Evolutionary conservation across 2,113 vertebrate genomes (phyloP).

Genomic region (Neofelis nebulosa): DNA sequence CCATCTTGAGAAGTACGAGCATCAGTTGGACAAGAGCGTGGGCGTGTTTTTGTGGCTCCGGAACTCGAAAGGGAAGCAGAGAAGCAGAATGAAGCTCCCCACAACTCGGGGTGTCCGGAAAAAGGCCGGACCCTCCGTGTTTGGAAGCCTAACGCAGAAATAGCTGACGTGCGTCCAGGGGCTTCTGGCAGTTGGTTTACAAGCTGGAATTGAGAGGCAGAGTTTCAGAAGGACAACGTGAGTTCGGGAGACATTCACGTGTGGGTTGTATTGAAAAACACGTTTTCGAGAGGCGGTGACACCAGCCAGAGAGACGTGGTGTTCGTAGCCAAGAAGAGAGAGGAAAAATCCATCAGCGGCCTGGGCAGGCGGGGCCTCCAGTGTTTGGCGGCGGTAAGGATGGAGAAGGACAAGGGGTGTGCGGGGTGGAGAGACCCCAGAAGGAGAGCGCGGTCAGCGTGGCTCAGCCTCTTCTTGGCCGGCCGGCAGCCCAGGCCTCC

Average conservation of each 20-base stretch:
- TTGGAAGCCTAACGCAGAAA: background rate
- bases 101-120: rapidly evolving
- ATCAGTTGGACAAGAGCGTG: rapidly evolving
- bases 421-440: background rate
- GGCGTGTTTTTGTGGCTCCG: background rate
- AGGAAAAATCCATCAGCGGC: rapidly evolving
- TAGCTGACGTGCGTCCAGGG: background rate
- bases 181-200: background rate
- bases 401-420: background rate
- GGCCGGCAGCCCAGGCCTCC: rapidly evolving
- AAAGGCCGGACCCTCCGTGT: background rate
- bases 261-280: background rate
- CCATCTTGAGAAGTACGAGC: background rate
- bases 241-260: background rate
- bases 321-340: background rate
- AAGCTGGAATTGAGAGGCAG: background rate
- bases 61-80: background rate
- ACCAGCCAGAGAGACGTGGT: background rate
- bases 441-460: rapidly evolving
- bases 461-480: rapidly evolving
- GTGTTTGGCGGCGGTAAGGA: rapidly evolving
- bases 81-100: background rate
- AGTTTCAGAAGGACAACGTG: background rate
- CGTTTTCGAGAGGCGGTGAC: background rate
- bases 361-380: rapidly evolving